Base-by-base conservation (phyloP, 1,140 invertebrate genomes). In the Drosophila equinoxialis region DNA sequence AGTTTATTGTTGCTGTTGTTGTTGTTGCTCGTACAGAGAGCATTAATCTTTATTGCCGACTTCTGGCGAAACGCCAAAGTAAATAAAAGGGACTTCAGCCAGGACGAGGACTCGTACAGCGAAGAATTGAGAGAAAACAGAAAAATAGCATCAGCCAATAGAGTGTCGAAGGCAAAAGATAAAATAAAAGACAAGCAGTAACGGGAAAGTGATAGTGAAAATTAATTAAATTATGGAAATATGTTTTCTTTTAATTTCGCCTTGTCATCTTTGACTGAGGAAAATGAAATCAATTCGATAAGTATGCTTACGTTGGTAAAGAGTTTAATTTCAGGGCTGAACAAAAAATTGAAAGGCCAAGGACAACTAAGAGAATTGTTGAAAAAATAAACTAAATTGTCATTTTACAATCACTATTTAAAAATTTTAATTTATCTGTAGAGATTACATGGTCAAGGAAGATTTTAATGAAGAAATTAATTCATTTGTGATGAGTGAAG, bases 31-130 rank as follows among this genome's bases (percentile, higher is more conserved):
- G 33, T 20, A 60, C 37, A 26, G 30, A 74, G 30, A 20, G 58
- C 75, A 77, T 77, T 77, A 71, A 77, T 77, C 75, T 78, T 75
- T 17, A 42, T 48, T 74, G 66, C 45, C 70, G 66, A 59, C 65
- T 62, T 37, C 60, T 70, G 51, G 65, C 68, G 30, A 8, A 63
- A 54, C 17, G 33, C 48, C 68, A 59, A 75, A 60, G 17, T 51
- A 51, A 51, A 20, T 51, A 23, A 48, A 6, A 17, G 14, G 14
- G 8, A 20, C 2, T 23, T 20, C 45, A 51, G 17, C 2, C 45
- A 23, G 45, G 45, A 51, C 45, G 23, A 51, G 20, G 1, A 23
- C 45, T 51, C 8, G 45, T 20, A 4, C 14, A 10, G 17, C 8
- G 2, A 23, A 51, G 45, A 3, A 51, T 51, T 23, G 17, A 57